Percentiles rank a stretch among this genome's conserved stretches.
These are phyloP conservation scores for Manduca sexta DNA, from an alignment of 1,140 invertebrate genomes.

Conservation along the genomic window DNA sequence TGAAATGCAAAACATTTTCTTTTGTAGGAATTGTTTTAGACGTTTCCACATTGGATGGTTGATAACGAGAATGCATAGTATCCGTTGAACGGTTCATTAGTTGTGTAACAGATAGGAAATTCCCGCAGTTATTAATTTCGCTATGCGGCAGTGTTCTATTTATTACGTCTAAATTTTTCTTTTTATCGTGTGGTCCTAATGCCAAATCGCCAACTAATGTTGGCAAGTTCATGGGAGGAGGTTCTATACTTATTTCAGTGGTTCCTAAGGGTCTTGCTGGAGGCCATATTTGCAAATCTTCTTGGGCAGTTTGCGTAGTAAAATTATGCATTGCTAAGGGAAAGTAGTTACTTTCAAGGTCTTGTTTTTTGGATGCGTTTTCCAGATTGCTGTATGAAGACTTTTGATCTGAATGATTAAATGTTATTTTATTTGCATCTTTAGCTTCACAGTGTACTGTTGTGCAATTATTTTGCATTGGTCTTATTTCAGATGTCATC, in stretches of 20 bases:
- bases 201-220: conserved; percentile 64
- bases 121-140: conserved; percentile 57
- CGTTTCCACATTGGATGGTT: conserved; percentile 36
- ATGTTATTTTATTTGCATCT: conserved; percentile 40
- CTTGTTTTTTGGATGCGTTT: conserved; percentile 41
- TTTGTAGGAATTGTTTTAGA: conserved; percentile 36
- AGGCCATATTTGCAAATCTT: conserved; percentile 62
- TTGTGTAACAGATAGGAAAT: conserved; percentile 63
- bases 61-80: conserved; percentile 43
- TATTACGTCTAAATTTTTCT: conserved; percentile 42
- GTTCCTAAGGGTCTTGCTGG: conserved; percentile 51
- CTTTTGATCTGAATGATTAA: conserved; percentile 44
- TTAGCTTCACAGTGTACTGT: conserved; percentile 38
- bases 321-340: conserved; percentile 62
- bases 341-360: conserved; percentile 54
- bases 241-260: conserved; percentile 66
- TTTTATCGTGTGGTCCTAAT: conserved; percentile 63
- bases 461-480: conserved; percentile 50
- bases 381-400: conserved; percentile 37
- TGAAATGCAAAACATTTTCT: conserved; percentile 36
- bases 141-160: conserved; percentile 35
- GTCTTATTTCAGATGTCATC: conserved; percentile 65
- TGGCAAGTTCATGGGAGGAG: conserved; percentile 61
- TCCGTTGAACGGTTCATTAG: conserved; percentile 64
- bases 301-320: conserved; percentile 44